Base-by-base conservation (phyloP, 92 coral and sea anemone species). In the Palythoa grandis region DNA sequence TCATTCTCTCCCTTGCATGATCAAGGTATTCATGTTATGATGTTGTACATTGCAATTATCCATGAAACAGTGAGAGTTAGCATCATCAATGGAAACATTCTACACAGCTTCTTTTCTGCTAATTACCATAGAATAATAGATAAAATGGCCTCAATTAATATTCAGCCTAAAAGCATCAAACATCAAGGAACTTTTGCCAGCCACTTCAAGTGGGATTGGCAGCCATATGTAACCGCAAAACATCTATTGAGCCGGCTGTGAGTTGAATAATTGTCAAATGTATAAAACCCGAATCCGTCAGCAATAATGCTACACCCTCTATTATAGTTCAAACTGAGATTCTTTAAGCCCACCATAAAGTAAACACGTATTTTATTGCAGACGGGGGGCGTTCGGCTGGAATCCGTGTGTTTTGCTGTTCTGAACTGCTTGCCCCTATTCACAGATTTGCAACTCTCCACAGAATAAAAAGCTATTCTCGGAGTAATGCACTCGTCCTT, bases 41-140 rank as follows among this genome's bases (percentile, higher is more conserved):
- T 37, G 85, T 47, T 39, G 39, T 65, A 40, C 66, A 74, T 48
- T 23, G 39, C 74, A 80, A n/a, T 52, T 48, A 65, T 23, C 72
- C 85, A 40, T 17, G 47, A 66, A 66, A 65, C 73, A 20, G 54
- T 13, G 63, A 63, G 47, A 9, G 22, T 43, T 23, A 7, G 8
- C 19, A 63, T 68, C 20, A 79, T 25, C 17, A 23, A 23, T 50
- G 47, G 70, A 43, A 24, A 80, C 63, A 79, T 66, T 68, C 47
- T 43, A 67, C 69, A 65, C 50, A 39, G 39, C 6, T 40, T 52
- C 85, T 47, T 80, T 70, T 66, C 61, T 67, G 61, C 23, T 80
- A 65, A 80, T 80, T 80, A 65, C 60, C 85, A 80, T 43, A 65
- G 74, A 65, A 80, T 80, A 80, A 66, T 66, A 66, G 74, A 80